These are phyloP conservation scores for Thumatha senex DNA, from an alignment of 2,888 invertebrate species.

Conservation along the genomic window DNA sequence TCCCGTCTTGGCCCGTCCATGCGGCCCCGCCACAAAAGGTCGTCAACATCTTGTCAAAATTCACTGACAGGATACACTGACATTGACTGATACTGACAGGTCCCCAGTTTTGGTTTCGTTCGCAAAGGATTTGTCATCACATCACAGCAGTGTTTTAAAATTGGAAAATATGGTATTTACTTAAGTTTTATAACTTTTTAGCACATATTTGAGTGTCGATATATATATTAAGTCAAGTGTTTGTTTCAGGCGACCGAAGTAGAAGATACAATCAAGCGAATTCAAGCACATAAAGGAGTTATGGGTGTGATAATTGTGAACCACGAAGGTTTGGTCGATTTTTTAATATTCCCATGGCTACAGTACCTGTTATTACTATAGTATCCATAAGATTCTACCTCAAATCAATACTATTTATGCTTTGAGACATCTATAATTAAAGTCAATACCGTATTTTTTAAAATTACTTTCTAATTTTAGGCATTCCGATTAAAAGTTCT, in stretches of 20 bases:
- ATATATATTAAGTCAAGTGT: conserved; percentile 8
- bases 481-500: conserved; percentile 95
- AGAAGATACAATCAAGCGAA: conserved; percentile 98
- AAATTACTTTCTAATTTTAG: conserved; percentile 67
- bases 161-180: conserved; percentile 29
- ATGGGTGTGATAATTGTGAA: conserved; percentile 98
- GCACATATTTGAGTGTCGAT: not conserved
- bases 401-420: conserved; percentile 13
- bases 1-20: no score
- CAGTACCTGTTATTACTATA: conserved; percentile 12
- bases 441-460: not conserved
- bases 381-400: conserved; percentile 2
- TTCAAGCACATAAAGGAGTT: conserved; percentile 98
- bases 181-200: not conserved
- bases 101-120: no score
- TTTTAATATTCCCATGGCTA: conserved; percentile 44
- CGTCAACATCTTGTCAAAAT: no score
- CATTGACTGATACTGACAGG: no score
- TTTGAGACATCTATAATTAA: not conserved
- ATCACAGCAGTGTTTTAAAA: not conserved
- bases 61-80: no score
- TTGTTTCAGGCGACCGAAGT: conserved; percentile 90
- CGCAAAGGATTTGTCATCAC: no score
- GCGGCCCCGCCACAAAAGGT: no score
- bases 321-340: conserved; percentile 92